These are phyloP conservation scores for Clamator glandarius DNA, from an alignment of 2,797 vertebrate species.

Conservation along the genomic window DNA sequence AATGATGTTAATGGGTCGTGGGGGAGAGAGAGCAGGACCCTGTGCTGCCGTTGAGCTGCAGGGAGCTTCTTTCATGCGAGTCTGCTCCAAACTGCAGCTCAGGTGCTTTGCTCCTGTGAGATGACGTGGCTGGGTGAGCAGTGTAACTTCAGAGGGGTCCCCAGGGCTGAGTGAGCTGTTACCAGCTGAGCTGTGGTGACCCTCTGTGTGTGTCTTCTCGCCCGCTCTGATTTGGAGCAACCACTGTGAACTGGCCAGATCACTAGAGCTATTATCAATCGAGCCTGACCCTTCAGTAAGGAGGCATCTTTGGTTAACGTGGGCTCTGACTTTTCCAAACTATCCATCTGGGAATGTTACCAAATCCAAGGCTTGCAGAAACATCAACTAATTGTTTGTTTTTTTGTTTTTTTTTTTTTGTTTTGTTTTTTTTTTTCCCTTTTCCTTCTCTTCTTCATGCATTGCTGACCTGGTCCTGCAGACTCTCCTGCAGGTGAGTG, in stretches of 20 bases:
- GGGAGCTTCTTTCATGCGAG: background rate
- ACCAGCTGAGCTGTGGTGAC: background rate
- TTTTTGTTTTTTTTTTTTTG: too few species aligned
- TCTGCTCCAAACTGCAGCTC: background rate
- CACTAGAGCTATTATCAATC: background rate
- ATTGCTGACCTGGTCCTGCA: constrained; percentile 54
- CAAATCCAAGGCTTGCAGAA: background rate
- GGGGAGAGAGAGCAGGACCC: background rate
- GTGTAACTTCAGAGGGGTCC: background rate
- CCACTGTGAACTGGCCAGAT: background rate
- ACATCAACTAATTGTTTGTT: background rate
- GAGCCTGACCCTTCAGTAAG: background rate
- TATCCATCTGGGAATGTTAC: background rate
- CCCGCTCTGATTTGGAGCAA: background rate
- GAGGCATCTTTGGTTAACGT: background rate
- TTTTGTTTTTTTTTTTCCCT: background rate
- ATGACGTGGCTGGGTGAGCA: background rate
- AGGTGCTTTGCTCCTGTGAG: background rate
- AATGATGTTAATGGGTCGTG: background rate
- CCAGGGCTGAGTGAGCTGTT: background rate
- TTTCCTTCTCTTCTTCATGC: background rate
- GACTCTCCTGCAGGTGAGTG: constrained; percentile 95
- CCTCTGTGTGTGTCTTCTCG: background rate
- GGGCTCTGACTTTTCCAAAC: background rate
- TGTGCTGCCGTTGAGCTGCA: background rate